Base-by-base conservation (phyloP, 1,140 invertebrate genomes). In the Potamilus streckersoni region DNA sequence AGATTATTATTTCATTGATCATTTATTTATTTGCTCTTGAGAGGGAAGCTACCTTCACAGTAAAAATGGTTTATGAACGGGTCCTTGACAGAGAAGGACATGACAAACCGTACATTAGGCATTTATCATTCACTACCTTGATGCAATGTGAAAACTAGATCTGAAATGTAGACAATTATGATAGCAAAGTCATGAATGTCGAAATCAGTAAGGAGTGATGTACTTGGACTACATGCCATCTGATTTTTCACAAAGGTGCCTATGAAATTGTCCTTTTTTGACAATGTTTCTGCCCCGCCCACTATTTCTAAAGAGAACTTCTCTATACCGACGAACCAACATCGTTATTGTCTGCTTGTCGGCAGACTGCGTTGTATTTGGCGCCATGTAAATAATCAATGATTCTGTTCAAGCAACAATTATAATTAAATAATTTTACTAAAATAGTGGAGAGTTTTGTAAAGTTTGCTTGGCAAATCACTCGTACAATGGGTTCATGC, bases 201-300 rank as follows among this genome's bases (percentile, higher is more conserved):
- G 2, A 13, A 23, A 59, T 73, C 16, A 59, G 31, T 60, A 27
- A n/a, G 16, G 65, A 59, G n/a, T 60, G 2, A 73, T 67, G 64
- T 73, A 31, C 19, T 31, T 59, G 59, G 72, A 49, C 58, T 73
- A 6, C 17, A 68, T 23, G 63, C 64, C 13, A 60, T 73, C 11
- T 67, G 61, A 27, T 11, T 63, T 19, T 73, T 38, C 23, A 73
- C 66, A 31, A 73, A 73, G 56, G 55, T 73, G 0, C 56, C 64
- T 16, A 20, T 3, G 64, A 73, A 67, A 55, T 58, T 2, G 56
- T 67, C 59, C 60, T 73, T 59, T 73, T 73, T 73, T 60, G 72
- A 73, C 61, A 73, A 73, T 38, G 60, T 55, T n/a, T 6, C 56
- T 8, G 72, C 61, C 11, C 71, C 56, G 38, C 19, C 61, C 31